phyloP scores from a whole-genome alignment of 1,140 invertebrate species.

The Gryon sp. region DNA sequence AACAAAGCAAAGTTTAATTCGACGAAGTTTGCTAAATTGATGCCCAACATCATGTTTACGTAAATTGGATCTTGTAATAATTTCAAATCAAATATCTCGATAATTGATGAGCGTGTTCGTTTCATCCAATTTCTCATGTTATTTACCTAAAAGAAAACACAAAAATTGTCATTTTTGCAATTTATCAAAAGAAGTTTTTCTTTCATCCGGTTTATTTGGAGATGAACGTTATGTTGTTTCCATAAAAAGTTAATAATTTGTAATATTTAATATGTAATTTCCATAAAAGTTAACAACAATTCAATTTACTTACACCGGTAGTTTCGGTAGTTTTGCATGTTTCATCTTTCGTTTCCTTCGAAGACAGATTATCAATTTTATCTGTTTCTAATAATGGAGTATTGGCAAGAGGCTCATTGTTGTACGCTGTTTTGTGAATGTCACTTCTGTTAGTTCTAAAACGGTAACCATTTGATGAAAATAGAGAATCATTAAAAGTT shows the following conservation, averaged over 20 bases:
- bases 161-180: no score
- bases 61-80: constrained; percentile 81
- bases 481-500: no score
- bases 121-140: constrained; percentile 13
- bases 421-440: constrained; percentile 5
- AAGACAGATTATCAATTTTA: constrained; percentile 2
- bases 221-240: no score
- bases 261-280: no score
- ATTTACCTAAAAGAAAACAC: constrained; percentile 4
- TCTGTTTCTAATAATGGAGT: constrained; percentile 39
- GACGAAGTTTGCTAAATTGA: constrained; percentile 84
- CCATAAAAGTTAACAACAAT: no score
- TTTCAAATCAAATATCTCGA: constrained; percentile 80
- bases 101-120: constrained; percentile 54
- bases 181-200: no score
- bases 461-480: no score
- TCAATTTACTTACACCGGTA: no score
- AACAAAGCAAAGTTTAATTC: constrained; percentile 85
- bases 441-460: constrained; percentile 12
- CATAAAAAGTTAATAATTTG: no score
- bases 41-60: constrained; percentile 84
- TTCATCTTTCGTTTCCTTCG: no score
- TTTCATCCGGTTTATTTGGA: no score
- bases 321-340: no score
- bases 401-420: constrained; percentile 18